Percentiles rank a stretch among this genome's conserved stretches.
phyloP scores from a whole-genome alignment of 2,888 invertebrate genomes.

The Adela reaumurella region DNA sequence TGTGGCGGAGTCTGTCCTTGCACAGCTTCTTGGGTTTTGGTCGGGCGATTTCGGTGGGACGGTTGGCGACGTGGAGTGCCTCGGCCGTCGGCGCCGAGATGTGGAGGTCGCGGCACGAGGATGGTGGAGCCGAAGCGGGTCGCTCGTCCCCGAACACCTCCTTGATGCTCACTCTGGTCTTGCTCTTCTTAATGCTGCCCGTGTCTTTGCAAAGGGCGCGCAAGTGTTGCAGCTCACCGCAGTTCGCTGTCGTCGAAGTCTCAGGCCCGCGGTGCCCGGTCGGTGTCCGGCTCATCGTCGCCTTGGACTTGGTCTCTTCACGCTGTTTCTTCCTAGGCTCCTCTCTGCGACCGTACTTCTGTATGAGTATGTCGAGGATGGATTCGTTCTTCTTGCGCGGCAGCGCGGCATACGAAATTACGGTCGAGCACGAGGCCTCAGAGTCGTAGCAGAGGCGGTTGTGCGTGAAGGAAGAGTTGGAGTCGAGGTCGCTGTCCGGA shows the following conservation, averaged over 20 bases:
- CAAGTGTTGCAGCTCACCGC: too few species aligned
- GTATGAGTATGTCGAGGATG: constrained; percentile 64
- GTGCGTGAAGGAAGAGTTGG: constrained; percentile 62
- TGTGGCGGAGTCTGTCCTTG: constrained; percentile 36
- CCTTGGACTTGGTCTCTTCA: constrained; percentile 51
- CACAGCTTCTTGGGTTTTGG: constrained; percentile 37
- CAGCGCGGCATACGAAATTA: constrained; percentile 48
- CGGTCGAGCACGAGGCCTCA: constrained; percentile 64
- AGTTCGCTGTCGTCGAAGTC: too few species aligned
- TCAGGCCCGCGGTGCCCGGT: too few species aligned
- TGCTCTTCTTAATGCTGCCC: constrained; percentile 22
- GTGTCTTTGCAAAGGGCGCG: too few species aligned
- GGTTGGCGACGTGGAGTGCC: constrained; percentile 63
- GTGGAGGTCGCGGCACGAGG: constrained; percentile 46
- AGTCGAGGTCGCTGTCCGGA: constrained; percentile 64
- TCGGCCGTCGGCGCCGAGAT: constrained; percentile 73
- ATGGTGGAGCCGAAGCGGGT: constrained; percentile 78
- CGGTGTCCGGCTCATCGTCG: too few species aligned
- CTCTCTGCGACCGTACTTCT: constrained; percentile 61
- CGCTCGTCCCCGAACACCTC: constrained; percentile 77
- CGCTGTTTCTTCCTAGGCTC: constrained; percentile 55
- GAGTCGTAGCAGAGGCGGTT: constrained; percentile 61
- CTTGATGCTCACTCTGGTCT: constrained; percentile 73
- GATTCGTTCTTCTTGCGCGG: constrained; percentile 48
- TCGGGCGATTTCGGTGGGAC: too few species aligned